Evolutionary conservation across 1,140 invertebrate genomes (phyloP).

Genomic region (Telenomus remus): DNA sequence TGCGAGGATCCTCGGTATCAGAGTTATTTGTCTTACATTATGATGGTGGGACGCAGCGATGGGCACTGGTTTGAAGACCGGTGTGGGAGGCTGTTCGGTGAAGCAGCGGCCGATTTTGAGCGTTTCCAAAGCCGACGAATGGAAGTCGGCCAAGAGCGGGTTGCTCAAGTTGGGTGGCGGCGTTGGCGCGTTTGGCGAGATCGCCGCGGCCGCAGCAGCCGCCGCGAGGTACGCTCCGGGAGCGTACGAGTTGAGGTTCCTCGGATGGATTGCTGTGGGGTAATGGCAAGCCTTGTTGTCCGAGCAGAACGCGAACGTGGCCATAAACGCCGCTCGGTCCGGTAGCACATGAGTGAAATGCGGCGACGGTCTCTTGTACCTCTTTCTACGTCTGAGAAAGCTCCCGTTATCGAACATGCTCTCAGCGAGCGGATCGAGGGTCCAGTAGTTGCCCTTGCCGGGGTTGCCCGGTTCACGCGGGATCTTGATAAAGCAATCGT

Average conservation of each 20-base stretch:
- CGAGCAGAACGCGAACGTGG: conserved; percentile 71
- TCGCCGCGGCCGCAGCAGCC: conserved; percentile 65
- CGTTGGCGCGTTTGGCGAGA: conserved; percentile 64
- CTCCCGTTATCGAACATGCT: conserved; percentile 99
- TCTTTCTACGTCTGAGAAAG: conserved; percentile 94
- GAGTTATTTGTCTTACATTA: conserved; percentile 57
- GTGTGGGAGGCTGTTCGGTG: conserved; percentile 65
- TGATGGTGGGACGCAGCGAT: conserved; percentile 65
- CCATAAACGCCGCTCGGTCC: conserved; percentile 72
- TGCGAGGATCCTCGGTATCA: conserved; percentile 44
- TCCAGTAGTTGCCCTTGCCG: conserved; percentile 99
- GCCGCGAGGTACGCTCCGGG: conserved; percentile 64
- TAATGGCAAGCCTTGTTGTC: conserved; percentile 65
- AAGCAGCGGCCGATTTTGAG: conserved; percentile 73
- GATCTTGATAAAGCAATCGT: conserved; percentile 99
- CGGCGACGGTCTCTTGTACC: conserved; percentile 91
- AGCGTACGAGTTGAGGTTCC: conserved; percentile 55
- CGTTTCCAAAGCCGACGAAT: conserved; percentile 73
- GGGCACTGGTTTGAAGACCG: conserved; percentile 75
- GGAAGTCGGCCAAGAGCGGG: conserved; percentile 73
- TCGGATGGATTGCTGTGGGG: conserved; percentile 60
- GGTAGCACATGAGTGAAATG: conserved; percentile 74
- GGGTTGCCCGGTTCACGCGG: conserved; percentile 98
- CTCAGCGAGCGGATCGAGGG: conserved; percentile 95
- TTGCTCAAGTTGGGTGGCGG: conserved; percentile 67